Evolutionary conservation across 1,140 invertebrate species (phyloP).

Genomic region (Rhopalosiphum maidis): DNA sequence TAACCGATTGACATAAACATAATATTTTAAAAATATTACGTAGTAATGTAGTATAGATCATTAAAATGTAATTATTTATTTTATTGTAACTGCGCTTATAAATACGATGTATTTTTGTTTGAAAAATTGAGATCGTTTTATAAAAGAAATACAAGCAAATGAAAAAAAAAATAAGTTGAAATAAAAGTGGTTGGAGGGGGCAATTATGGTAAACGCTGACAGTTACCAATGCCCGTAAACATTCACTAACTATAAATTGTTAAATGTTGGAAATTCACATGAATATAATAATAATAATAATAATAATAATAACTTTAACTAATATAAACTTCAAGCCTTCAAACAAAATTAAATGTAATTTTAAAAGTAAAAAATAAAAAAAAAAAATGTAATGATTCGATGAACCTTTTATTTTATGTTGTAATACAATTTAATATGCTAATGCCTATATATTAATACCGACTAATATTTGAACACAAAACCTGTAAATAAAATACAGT

Average conservation of each 20-base stretch:
- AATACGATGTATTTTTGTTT: not conserved
- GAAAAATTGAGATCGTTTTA: not conserved
- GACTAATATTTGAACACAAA: not conserved
- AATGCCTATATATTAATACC: not conserved
- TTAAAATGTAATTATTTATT: conserved; percentile 1
- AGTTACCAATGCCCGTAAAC: not conserved
- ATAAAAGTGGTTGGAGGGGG: not conserved
- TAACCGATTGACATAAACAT: not conserved
- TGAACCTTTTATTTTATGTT: conserved; percentile 9
- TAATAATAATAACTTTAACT: not conserved
- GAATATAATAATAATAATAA: conserved; percentile 19
- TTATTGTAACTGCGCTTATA: not conserved
- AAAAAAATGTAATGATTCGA: conserved; percentile 6
- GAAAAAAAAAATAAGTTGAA: not conserved
- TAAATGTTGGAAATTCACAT: not conserved
- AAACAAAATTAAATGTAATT: conserved; percentile 14
- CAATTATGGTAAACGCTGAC: conserved; percentile 8
- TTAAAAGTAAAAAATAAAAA: not conserved
- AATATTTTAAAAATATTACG: not conserved
- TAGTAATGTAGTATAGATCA: not conserved
- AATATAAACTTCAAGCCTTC: not conserved
- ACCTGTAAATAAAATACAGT: not conserved
- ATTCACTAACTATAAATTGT: conserved; percentile 6
- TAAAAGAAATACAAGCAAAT: not conserved
- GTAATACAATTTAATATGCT: conserved; percentile 1